A percentile compares a stretch with the other conserved stretches of the same genome.
These are phyloP conservation scores for Erythrolamprus reginae DNA, from an alignment of 2,113 vertebrate genomes.

Conservation along the genomic window DNA sequence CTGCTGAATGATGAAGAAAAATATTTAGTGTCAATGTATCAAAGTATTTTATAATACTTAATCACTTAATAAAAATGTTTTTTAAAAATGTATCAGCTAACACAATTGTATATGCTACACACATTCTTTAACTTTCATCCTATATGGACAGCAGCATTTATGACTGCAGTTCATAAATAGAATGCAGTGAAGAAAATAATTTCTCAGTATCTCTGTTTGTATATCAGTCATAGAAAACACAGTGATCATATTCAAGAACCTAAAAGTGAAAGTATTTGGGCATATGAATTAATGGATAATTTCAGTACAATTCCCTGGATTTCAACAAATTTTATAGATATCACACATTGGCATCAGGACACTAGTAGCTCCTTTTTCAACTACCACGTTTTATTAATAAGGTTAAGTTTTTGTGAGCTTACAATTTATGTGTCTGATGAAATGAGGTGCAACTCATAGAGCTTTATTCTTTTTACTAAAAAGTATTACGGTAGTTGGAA, in stretches of 20 bases:
- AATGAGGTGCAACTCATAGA: neutral
- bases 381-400: neutral
- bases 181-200: neutral
- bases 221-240: neutral
- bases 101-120: neutral
- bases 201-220: neutral
- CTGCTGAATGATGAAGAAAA: neutral
- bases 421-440: neutral
- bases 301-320: neutral
- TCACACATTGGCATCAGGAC: neutral
- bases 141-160: neutral
- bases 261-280: neutral
- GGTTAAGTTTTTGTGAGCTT: neutral
- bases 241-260: neutral
- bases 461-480: neutral
- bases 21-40: neutral
- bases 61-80: too few relatives aligned
- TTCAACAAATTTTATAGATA: neutral
- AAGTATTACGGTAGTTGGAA: neutral
- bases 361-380: neutral
- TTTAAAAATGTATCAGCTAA: neutral
- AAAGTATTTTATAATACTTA: too few relatives aligned
- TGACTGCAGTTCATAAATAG: neutral
- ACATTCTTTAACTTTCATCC: neutral
- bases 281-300: neutral